A percentile compares a stretch with the other conserved stretches of the same genome.
Conservation (phyloP, 2,888 invertebrate genomes). For the Pristionchus maxplancki region DNA sequence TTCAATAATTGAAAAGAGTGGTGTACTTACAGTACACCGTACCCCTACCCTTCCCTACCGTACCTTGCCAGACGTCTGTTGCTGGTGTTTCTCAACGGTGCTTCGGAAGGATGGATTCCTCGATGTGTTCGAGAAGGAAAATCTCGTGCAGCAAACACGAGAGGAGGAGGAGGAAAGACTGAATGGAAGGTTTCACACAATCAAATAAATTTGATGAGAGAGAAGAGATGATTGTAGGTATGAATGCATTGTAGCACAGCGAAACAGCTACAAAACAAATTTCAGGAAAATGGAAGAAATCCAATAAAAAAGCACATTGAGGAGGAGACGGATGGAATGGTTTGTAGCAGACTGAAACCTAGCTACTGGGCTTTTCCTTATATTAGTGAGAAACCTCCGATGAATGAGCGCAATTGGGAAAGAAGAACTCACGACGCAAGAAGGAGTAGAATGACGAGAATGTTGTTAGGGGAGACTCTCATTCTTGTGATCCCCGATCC, state of each 20-base stretch:
- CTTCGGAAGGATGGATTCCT: constrained; percentile 34
- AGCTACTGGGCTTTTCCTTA: no score
- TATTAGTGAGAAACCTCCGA: not conserved
- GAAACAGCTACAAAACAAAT: constrained; percentile 51
- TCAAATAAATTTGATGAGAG: not conserved
- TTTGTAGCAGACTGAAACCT: not conserved
- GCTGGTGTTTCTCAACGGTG: not conserved
- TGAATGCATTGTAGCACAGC: not conserved
- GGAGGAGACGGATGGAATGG: not conserved
- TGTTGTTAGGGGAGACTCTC: constrained; percentile 21
- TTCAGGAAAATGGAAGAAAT: not conserved
- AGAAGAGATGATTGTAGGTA: not conserved
- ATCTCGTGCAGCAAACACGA: constrained; percentile 53
- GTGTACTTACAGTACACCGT: not conserved
- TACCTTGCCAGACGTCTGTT: not conserved
- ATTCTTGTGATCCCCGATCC: not conserved
- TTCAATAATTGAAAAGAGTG: no score
- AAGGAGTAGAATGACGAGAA: not conserved
- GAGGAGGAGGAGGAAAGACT: constrained; percentile 52
- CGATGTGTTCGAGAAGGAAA: constrained; percentile 45
- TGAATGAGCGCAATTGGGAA: not conserved
- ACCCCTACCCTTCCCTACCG: not conserved
- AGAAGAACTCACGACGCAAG: constrained; percentile 18
- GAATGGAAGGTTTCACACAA: constrained; percentile 1
- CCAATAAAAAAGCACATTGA: not conserved